These are phyloP conservation scores for Apogon hyalosoma DNA, from an alignment of 2,797 vertebrate genomes.

Conservation along the genomic window DNA sequence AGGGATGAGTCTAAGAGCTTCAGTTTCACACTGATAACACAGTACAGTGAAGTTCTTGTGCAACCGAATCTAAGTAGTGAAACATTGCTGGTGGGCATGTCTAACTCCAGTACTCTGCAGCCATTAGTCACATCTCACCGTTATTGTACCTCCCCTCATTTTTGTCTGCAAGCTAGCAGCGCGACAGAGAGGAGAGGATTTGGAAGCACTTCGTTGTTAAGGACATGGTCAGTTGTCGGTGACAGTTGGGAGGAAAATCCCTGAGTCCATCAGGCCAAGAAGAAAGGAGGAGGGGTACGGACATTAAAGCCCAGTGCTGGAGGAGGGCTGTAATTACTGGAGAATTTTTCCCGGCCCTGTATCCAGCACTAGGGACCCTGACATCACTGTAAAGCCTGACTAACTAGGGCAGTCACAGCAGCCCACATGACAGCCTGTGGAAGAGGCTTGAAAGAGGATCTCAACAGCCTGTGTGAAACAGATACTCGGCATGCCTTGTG, in stretches of 20 bases:
- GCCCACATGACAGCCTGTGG: conserved; percentile 35
- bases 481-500: conserved; percentile 21
- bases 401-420: conserved; percentile 43
- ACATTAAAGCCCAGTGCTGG: conserved; percentile 28
- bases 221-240: conserved; percentile 37
- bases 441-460: conserved; percentile 43
- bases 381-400: conserved; percentile 60
- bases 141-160: neutral
- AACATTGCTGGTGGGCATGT: conserved; percentile 6
- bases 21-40: neutral
- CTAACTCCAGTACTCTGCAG: neutral
- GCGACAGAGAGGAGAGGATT: neutral
- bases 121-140: conserved; percentile 36
- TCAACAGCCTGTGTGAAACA: conserved; percentile 42
- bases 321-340: conserved; percentile 47
- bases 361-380: conserved; percentile 46
- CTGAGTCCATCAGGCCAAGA: conserved; percentile 28
- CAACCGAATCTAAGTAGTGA: neutral
- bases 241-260: conserved; percentile 58
- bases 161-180: conserved; percentile 5
- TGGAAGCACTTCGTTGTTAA: conserved; percentile 7
- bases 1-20: neutral
- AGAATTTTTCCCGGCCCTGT: conserved; percentile 45
- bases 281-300: neutral
- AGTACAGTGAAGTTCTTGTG: neutral